Evolutionary conservation across 2,888 invertebrate species (phyloP).

Genomic region (Eupelmus urozonus): DNA sequence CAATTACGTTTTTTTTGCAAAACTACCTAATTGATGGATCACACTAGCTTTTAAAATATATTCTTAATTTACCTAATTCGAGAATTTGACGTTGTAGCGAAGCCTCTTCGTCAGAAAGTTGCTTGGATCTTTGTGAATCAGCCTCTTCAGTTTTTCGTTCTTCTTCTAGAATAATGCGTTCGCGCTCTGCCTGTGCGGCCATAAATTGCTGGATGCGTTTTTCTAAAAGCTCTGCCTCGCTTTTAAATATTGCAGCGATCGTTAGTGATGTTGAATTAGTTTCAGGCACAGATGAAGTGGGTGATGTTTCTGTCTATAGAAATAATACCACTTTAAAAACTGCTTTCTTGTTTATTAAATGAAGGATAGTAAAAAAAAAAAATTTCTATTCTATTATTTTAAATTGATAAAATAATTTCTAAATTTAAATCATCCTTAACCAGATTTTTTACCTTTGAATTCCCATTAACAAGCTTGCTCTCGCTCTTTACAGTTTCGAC

Average conservation of each 20-base stretch:
- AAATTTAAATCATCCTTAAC: not conserved
- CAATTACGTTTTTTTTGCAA: no score
- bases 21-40: no score
- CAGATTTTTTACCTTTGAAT: slow-evolving; percentile 53
- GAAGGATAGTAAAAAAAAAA: not conserved
- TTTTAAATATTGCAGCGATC: slow-evolving; percentile 75
- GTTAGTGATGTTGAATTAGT: slow-evolving; percentile 73
- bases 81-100: slow-evolving; percentile 86
- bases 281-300: slow-evolving; percentile 63
- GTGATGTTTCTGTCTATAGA: not conserved
- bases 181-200: slow-evolving; percentile 76
- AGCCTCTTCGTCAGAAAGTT: slow-evolving; percentile 87
- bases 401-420: no score
- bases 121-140: slow-evolving; percentile 83
- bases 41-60: no score
- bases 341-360: not conserved
- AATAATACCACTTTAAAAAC: not conserved
- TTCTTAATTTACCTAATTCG: slow-evolving; percentile 78
- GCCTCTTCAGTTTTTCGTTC: slow-evolving; percentile 81
- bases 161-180: slow-evolving; percentile 75
- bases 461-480: slow-evolving; percentile 70
- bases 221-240: slow-evolving; percentile 74
- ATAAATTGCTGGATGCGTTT: slow-evolving; percentile 76
- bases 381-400: no score
- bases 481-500: slow-evolving; percentile 68